Conservation (phyloP, 1,140 invertebrate genomes). For the Druon quercuslanigerum region DNA sequence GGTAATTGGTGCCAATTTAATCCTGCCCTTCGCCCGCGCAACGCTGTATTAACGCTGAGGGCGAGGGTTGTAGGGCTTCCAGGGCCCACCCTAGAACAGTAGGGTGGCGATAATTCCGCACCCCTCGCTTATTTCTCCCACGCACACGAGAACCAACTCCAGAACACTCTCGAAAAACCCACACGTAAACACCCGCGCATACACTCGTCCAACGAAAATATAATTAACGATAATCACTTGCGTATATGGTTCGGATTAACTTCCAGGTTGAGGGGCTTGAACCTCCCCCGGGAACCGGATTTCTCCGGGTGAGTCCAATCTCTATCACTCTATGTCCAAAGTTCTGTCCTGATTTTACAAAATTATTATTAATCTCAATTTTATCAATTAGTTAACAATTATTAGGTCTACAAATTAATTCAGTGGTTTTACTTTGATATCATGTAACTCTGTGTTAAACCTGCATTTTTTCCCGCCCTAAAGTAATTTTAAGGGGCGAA, state of each 20-base stretch:
- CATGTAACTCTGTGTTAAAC: no score
- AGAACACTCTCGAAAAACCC: slow-evolving; percentile 58
- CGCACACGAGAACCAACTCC: slow-evolving; percentile 47
- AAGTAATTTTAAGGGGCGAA: no score
- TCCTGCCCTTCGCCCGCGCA: slow-evolving; percentile 72
- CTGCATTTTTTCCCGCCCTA: no score
- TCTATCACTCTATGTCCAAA: slow-evolving; percentile 28
- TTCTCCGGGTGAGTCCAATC: slow-evolving; percentile 21
- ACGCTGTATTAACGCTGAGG: slow-evolving; percentile 70
- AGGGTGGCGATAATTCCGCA: slow-evolving; percentile 25
- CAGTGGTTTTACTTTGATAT: no score
- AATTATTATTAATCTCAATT: neutral
- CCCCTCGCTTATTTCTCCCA: slow-evolving; percentile 57
- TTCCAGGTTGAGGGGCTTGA: slow-evolving; percentile 48
- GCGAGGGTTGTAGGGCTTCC: slow-evolving; percentile 45
- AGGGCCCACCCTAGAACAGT: slow-evolving; percentile 23
- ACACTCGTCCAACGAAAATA: slow-evolving; percentile 70
- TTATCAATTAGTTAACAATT: no score
- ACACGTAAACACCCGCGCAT: slow-evolving; percentile 46
- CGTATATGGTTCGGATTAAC: slow-evolving; percentile 75
- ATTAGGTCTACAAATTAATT: no score
- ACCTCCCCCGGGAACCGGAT: slow-evolving; percentile 12
- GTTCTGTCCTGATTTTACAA: slow-evolving; percentile 14
- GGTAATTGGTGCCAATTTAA: slow-evolving; percentile 84
- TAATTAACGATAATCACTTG: slow-evolving; percentile 76